phyloP scores from a whole-genome alignment of 1,140 invertebrate genomes.

The Dreissena rostriformis region DNA sequence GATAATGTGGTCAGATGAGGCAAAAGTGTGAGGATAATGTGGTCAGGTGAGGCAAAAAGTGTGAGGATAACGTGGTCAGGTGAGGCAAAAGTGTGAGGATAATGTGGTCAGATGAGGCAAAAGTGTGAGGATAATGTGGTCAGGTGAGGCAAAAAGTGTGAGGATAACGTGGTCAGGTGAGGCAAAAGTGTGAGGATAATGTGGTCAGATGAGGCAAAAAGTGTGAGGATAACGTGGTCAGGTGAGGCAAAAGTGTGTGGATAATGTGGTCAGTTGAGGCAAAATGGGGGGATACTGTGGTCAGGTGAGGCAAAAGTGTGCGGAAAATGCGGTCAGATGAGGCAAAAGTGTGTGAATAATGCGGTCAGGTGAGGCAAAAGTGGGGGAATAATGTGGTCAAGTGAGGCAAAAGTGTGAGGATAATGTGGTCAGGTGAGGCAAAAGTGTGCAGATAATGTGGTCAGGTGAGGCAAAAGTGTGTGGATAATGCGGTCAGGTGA shows the following conservation, averaged over 20 bases:
- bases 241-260: too few species aligned
- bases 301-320: constrained; percentile 75
- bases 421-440: too few species aligned
- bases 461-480: too few species aligned
- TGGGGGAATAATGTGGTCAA: too few species aligned
- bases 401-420: too few species aligned
- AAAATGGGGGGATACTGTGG: constrained; percentile 76
- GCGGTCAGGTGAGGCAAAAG: background rate
- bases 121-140: constrained; percentile 76
- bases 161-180: background rate
- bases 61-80: constrained; percentile 22
- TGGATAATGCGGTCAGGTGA: too few species aligned
- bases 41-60: too few species aligned
- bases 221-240: background rate
- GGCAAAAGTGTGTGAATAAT: background rate
- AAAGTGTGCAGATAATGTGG: too few species aligned
- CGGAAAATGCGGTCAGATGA: background rate
- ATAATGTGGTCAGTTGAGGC: constrained; percentile 62
- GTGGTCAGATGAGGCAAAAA: too few species aligned
- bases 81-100: constrained; percentile 65
- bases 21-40: too few species aligned
- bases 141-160: too few species aligned
- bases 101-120: constrained; percentile 48
- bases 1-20: too few species aligned
- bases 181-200: background rate